phyloP scores from a whole-genome alignment of 2,113 vertebrate genomes.

The Dipodomys ordii region DNA sequence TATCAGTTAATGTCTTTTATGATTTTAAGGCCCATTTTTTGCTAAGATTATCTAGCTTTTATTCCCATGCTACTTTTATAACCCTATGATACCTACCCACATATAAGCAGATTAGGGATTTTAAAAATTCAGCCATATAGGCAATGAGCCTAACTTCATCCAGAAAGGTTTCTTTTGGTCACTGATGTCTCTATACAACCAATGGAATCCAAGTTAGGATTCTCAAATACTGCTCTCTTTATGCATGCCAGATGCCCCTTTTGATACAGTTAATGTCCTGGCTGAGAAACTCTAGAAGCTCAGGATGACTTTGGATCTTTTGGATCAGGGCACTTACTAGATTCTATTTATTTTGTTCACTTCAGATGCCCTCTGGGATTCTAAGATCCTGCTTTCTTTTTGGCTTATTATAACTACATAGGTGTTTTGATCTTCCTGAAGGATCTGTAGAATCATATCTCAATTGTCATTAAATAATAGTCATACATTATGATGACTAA shows the following conservation, averaged over 20 bases:
- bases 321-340: not conserved
- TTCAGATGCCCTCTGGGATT: not conserved
- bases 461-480: not conserved
- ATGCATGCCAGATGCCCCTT: not conserved
- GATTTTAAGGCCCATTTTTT: not conserved
- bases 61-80: not conserved
- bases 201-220: not conserved
- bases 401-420: not conserved
- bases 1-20: not conserved
- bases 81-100: not conserved
- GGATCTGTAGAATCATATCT: not conserved
- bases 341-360: not conserved
- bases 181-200: not conserved
- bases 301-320: not conserved
- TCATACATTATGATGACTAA: not conserved
- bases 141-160: not conserved
- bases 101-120: not conserved
- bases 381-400: not conserved
- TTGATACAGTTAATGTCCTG: not conserved
- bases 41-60: not conserved
- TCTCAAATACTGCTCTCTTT: not conserved
- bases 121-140: not conserved
- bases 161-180: conserved; percentile 29
- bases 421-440: conserved; percentile 14
- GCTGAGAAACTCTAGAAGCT: not conserved